Conservation (phyloP, 2,888 invertebrate genomes). For the Epicampocera succincta region DNA sequence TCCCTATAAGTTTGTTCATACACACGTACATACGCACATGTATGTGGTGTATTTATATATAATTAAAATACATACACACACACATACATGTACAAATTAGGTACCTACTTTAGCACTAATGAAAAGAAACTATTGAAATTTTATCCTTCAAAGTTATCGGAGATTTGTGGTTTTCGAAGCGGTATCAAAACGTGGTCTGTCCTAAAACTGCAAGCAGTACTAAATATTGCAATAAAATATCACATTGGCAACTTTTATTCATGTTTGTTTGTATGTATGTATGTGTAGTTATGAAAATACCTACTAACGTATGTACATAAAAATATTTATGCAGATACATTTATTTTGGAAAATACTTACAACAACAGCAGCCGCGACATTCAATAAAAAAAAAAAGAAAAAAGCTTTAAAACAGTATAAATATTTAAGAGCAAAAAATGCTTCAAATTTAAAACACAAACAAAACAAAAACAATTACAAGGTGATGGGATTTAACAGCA, state of each 20-base stretch:
- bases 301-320: not conserved
- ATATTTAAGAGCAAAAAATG: conserved; percentile 12
- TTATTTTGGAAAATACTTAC: conserved; percentile 35
- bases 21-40: not conserved
- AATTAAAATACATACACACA: too few relatives aligned
- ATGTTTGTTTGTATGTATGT: not conserved
- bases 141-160: conserved; percentile 58
- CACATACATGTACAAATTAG: too few relatives aligned
- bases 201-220: not conserved
- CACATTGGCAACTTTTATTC: conserved; percentile 7
- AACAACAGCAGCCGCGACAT: conserved; percentile 20
- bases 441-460: conserved; percentile 6
- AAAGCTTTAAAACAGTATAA: not conserved
- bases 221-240: conserved; percentile 29
- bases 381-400: conserved; percentile 1
- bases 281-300: not conserved
- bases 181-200: conserved; percentile 27
- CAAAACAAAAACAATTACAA: conserved; percentile 64
- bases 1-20: conserved; percentile 12
- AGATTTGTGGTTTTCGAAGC: conserved; percentile 66
- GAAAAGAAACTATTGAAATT: conserved; percentile 56
- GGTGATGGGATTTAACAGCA: conserved; percentile 66
- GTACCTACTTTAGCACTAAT: too few relatives aligned
- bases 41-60: too few relatives aligned
- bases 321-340: not conserved